Percentiles rank a stretch among this genome's conserved stretches.
These are phyloP conservation scores for Ageneiosus marmoratus DNA, from an alignment of 2,113 vertebrate species.

Conservation along the genomic window DNA sequence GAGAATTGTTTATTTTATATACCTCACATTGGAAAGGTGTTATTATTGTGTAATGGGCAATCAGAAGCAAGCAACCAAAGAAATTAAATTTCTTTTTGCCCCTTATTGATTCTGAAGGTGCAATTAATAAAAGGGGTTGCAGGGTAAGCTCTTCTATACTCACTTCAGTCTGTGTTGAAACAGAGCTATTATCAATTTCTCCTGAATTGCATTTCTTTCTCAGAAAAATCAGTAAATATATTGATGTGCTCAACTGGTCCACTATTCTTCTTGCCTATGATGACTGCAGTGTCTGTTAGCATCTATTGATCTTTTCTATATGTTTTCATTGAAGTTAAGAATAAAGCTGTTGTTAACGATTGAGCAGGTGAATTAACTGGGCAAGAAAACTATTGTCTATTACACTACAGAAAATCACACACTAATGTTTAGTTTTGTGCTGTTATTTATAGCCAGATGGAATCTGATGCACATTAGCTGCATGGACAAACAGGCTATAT, in stretches of 20 bases:
- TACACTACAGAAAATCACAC: conserved; percentile 51
- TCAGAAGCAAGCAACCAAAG: conserved; percentile 72
- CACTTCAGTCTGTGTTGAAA: conserved; percentile 48
- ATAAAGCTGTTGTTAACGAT: conserved; percentile 63
- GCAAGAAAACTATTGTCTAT: conserved; percentile 70
- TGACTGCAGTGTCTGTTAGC: conserved; percentile 42
- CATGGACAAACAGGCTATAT: background rate
- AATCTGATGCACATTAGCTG: conserved; percentile 47
- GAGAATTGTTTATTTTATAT: conserved; percentile 58
- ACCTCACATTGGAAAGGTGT: conserved; percentile 64
- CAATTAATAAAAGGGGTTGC: conserved; percentile 71
- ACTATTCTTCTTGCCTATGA: conserved; percentile 50
- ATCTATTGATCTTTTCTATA: conserved; percentile 68
- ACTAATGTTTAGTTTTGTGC: conserved; percentile 42
- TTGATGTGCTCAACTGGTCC: conserved; percentile 66
- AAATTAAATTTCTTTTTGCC: conserved; percentile 74
- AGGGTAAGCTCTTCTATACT: conserved; percentile 53
- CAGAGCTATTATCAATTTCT: conserved; percentile 71
- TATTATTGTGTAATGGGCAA: conserved; percentile 79
- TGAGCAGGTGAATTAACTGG: conserved; percentile 62
- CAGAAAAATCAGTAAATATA: conserved; percentile 67
- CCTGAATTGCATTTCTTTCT: conserved; percentile 65
- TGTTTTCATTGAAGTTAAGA: conserved; percentile 67
- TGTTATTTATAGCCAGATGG: conserved; percentile 34
- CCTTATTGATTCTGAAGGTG: conserved; percentile 70